Percentiles rank a stretch among this genome's conserved stretches.
Conservation (phyloP, 2,888 invertebrate species). For the Lordiphosa fenestrarum region DNA sequence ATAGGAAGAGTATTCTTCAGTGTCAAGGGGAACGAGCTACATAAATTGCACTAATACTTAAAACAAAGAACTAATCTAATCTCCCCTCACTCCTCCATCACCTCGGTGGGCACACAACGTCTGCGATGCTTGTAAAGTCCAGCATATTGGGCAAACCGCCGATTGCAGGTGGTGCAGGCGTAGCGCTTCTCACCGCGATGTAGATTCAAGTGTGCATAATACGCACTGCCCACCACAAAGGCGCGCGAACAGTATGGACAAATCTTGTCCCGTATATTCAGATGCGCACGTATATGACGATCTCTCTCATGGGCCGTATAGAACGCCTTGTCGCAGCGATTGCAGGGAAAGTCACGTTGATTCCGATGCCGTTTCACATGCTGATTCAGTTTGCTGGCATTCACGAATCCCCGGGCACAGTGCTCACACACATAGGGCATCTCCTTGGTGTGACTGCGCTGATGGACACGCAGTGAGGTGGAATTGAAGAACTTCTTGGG, state of each 20-base stretch:
- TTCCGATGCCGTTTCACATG: conserved; percentile 73
- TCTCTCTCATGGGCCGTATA: conserved; percentile 75
- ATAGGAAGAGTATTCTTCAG: no score
- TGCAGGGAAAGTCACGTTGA: conserved; percentile 68
- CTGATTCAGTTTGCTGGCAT: conserved; percentile 76
- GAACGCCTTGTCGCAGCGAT: conserved; percentile 73
- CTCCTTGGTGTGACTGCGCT: conserved; percentile 74
- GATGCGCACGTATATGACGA: conserved; percentile 69
- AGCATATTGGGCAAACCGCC: conserved; percentile 75
- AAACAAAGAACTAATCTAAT: no score
- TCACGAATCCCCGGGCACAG: conserved; percentile 75
- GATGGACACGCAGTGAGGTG: conserved; percentile 67
- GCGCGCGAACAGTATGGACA: conserved; percentile 74
- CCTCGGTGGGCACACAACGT: conserved; percentile 33
- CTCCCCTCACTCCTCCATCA: conserved; percentile 8
- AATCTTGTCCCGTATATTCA: conserved; percentile 75
- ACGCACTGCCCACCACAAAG: conserved; percentile 74
- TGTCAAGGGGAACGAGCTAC: no score
- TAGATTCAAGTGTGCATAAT: conserved; percentile 76
- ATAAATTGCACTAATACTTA: no score
- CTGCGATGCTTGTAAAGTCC: conserved; percentile 76
- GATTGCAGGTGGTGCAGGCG: conserved; percentile 60
- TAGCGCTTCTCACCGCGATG: conserved; percentile 75
- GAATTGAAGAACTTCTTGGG: conserved; percentile 73
- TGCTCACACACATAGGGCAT: conserved; percentile 75